Evolutionary conservation across 2,797 vertebrate genomes (phyloP).

Genomic region (Coluber constrictor): DNA sequence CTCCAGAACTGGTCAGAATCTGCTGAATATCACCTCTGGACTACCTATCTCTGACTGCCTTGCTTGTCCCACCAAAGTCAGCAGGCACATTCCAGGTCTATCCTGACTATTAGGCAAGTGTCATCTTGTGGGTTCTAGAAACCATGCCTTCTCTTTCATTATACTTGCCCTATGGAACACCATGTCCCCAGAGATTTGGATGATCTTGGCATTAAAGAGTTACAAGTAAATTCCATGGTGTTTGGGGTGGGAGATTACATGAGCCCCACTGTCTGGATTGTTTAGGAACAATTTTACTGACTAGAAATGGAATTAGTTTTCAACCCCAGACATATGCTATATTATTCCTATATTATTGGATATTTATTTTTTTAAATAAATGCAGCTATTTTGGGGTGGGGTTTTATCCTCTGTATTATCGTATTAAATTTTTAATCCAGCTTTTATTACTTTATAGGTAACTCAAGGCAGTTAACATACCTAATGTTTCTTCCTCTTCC

Average conservation of each 20-base stretch:
- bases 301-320: not conserved
- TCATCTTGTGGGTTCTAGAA: not conserved
- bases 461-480: not conserved
- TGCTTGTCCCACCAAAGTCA: not conserved
- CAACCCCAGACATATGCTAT: not conserved
- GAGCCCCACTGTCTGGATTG: not conserved
- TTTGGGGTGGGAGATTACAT: not conserved
- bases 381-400: not conserved
- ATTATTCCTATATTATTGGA: not conserved
- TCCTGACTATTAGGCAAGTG: not conserved
- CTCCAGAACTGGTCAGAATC: too few species aligned
- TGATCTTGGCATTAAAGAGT: not conserved
- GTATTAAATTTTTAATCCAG: not conserved
- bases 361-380: not conserved
- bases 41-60: not conserved
- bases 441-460: not conserved
- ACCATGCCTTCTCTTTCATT: not conserved
- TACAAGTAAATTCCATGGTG: not conserved
- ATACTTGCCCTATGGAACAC: not conserved
- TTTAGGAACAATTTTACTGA: not conserved
- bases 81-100: not conserved
- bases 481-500: not conserved
- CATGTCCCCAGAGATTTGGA: not conserved
- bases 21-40: too few species aligned
- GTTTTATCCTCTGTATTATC: not conserved